Evolutionary conservation across 2,113 vertebrate species (phyloP).

Genomic region (Python bivittatus): DNA sequence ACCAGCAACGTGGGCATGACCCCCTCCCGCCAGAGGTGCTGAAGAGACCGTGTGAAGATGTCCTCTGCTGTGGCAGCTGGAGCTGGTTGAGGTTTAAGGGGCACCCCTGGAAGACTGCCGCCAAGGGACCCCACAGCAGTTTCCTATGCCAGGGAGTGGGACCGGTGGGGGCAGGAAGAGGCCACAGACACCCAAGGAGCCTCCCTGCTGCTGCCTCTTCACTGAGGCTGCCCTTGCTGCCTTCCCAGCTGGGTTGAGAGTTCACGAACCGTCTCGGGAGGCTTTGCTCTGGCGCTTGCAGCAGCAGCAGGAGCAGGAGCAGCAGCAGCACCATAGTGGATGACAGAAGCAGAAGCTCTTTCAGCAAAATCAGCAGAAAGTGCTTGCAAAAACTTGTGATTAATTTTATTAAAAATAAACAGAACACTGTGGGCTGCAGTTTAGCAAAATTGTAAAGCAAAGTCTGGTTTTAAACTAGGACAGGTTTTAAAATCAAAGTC

Average conservation of each 20-base stretch:
- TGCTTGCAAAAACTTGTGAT: not conserved
- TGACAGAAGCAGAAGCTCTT: not conserved
- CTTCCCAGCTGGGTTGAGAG: too few relatives aligned
- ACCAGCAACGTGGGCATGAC: not conserved
- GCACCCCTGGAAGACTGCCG: not conserved
- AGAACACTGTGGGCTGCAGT: not conserved
- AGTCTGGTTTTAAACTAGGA: not conserved
- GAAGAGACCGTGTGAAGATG: not conserved
- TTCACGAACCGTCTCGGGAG: too few relatives aligned
- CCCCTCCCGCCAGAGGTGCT: not conserved
- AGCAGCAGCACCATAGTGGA: not conserved
- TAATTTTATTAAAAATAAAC: not conserved
- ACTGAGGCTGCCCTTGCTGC: not conserved
- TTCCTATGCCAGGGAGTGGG: not conserved
- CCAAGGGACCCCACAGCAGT: too few relatives aligned
- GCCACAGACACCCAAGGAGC: not conserved
- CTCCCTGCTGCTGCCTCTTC: not conserved
- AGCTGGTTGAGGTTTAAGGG: not conserved
- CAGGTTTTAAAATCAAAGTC: not conserved
- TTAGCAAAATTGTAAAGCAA: not conserved
- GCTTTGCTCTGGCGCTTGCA: not conserved
- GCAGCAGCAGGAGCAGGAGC: not conserved
- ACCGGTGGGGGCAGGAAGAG: not conserved
- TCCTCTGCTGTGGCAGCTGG: not conserved
- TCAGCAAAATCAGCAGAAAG: not conserved